phyloP scores from a whole-genome alignment of 2,113 vertebrate genomes.

The Manacus vitellinus region DNA sequence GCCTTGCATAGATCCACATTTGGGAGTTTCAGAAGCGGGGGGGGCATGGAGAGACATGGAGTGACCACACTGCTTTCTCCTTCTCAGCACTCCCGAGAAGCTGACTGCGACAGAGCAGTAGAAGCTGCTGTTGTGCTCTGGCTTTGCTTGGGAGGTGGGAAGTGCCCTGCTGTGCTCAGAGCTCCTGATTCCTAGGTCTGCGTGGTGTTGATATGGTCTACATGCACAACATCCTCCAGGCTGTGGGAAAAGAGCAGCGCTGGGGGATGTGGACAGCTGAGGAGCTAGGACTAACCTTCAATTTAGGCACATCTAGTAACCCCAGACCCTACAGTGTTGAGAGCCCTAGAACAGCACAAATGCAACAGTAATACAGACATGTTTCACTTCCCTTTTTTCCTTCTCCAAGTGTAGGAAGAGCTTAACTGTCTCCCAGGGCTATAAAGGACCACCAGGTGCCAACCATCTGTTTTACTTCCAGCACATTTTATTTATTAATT shows the following conservation, averaged over 20 bases:
- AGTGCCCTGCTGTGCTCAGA: fast-evolving
- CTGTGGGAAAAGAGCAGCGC: fast-evolving
- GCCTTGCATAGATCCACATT: neutral
- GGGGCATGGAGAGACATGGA: fast-evolving
- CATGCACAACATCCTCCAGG: neutral
- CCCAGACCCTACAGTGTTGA: fast-evolving
- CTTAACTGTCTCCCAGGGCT: neutral
- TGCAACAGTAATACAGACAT: neutral
- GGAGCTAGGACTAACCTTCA: neutral
- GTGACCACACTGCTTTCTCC: neutral
- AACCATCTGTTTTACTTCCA: constrained; percentile 6
- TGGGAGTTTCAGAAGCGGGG: neutral
- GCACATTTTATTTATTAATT: neutral
- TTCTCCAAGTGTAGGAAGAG: neutral
- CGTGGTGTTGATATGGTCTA: neutral
- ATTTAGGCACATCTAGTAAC: neutral
- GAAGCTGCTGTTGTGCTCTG: neutral
- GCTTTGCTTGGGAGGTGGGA: neutral
- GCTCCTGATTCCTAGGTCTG: neutral
- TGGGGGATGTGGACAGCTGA: neutral
- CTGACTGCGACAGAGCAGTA: neutral
- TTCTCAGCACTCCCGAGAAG: neutral
- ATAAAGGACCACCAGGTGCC: neutral
- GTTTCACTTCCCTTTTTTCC: neutral
- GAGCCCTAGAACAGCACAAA: neutral